phyloP scores from a whole-genome alignment of 1,140 invertebrate genomes.

The Rhopalosiphum maidis region DNA sequence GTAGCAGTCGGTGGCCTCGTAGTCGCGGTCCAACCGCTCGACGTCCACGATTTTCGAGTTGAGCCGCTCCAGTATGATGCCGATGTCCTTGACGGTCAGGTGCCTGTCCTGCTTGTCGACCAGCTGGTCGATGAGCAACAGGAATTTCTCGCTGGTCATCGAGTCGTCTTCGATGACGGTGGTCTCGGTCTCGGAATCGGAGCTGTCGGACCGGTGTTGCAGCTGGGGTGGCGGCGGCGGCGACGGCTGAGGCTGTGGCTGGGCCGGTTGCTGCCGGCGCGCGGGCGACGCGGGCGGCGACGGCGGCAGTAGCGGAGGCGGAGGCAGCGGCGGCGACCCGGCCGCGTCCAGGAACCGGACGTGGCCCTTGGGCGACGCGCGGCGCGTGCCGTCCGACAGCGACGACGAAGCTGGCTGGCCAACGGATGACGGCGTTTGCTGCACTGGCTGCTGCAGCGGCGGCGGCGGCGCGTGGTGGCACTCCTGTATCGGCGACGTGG shows the following conservation, averaged over 20 bases:
- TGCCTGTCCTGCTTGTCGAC: constrained; percentile 90
- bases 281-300: constrained; percentile 58
- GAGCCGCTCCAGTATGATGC: constrained; percentile 88
- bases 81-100: constrained; percentile 92
- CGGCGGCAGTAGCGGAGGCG: constrained; percentile 45
- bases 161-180: constrained; percentile 88
- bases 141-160: constrained; percentile 87
- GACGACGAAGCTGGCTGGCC: constrained; percentile 79
- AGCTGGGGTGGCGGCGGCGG: not conserved
- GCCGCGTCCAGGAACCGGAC: constrained; percentile 79
- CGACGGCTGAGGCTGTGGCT: too few relatives aligned
- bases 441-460: constrained; percentile 57
- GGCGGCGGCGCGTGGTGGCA: constrained; percentile 73
- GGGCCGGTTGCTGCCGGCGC: constrained; percentile 63
- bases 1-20: constrained; percentile 89
- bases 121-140: constrained; percentile 89
- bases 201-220: constrained; percentile 68
- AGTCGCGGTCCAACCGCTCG: constrained; percentile 86
- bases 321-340: constrained; percentile 60
- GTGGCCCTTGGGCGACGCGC: constrained; percentile 66
- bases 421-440: constrained; percentile 63
- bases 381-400: constrained; percentile 39
- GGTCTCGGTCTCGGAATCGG: constrained; percentile 90
- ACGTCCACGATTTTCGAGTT: constrained; percentile 93
- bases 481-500: constrained; percentile 89